These are phyloP conservation scores for Camelus bactrianus DNA, from an alignment of 2,113 vertebrate species.

Conservation along the genomic window DNA sequence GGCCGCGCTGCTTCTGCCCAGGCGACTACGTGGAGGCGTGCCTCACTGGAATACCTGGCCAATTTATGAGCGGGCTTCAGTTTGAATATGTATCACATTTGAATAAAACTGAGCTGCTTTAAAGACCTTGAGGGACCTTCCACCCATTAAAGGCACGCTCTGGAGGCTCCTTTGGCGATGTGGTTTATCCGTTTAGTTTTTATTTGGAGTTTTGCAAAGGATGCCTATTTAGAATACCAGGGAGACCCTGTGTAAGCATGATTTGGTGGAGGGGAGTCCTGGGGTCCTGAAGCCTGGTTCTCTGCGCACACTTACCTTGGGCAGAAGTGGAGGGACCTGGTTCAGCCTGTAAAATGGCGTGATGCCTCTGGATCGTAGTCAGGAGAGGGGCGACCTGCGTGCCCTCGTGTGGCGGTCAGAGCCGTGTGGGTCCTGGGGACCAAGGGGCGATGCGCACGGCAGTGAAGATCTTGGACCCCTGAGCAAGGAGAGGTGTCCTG, in stretches of 20 bases:
- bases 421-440: accelerated
- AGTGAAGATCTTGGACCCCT: neutral
- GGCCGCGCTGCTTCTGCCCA: neutral
- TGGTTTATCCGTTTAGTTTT: neutral
- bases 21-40: neutral
- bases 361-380: accelerated
- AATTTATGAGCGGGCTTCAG: no score
- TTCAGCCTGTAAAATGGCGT: neutral
- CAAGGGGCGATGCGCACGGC: neutral
- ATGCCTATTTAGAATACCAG: accelerated
- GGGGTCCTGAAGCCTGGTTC: neutral
- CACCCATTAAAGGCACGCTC: neutral
- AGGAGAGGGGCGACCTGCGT: accelerated
- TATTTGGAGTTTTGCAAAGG: neutral
- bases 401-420: accelerated
- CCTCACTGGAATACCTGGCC: accelerated
- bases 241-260: accelerated
- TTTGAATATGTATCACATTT: neutral
- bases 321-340: neutral
- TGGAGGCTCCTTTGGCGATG: neutral
- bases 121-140: neutral
- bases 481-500: neutral
- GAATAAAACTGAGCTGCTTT: neutral
- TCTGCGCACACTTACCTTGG: neutral
- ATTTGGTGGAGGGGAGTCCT: neutral